Base-by-base conservation (phyloP, 2,888 invertebrate genomes). In the Idaea straminata region DNA sequence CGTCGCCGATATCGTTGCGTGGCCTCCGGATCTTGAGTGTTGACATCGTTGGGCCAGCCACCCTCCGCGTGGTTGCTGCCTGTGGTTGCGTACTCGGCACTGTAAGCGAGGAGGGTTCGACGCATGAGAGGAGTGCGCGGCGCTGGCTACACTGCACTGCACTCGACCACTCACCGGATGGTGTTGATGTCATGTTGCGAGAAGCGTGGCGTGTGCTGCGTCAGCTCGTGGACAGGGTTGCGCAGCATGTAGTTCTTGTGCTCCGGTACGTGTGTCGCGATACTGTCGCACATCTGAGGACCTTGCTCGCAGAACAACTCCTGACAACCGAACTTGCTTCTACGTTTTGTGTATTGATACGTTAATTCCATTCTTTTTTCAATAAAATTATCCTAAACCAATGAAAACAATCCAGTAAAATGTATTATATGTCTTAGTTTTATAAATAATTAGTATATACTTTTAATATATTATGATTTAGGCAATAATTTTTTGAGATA, bases 21-120 rank as follows among this genome's bases (percentile, higher is more conserved):
- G 15, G 58, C 16, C 5, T 59, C 97, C 36, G 94, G 92, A 79
- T 95, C 95, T 16, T 88, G 77, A 57, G 92, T 83, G 69, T 94
- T 93, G 0, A 95, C 92, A 74, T 97, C 97, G 74, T 95, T 95
- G 0, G 97, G 96, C 97, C 97, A 97, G 3, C 97, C 97, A 57
- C 97, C 97, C 80, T 97, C 97, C 6, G 93, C 93, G 83, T 97
- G 97, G 74, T 94, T 94, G 74, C 95, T 92, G 4, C 96, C 96
- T 15, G 89, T 87, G 0, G 74, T 78, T 5, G 91, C 82, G 77
- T 93, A 94, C 68, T 94, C 95, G 16, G 94, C 95, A 66, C 95
- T 95, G 79, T 59, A 67, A 69, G 16, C 15, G 5, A 16, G 15
- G 57, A 47, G 16, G 34, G 36, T 15, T 15, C 0, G 10, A n/a